A percentile compares a stretch with the other conserved stretches of the same genome.
phyloP scores from a whole-genome alignment of 2,888 invertebrate genomes.

The Agriopis aurantiaria region DNA sequence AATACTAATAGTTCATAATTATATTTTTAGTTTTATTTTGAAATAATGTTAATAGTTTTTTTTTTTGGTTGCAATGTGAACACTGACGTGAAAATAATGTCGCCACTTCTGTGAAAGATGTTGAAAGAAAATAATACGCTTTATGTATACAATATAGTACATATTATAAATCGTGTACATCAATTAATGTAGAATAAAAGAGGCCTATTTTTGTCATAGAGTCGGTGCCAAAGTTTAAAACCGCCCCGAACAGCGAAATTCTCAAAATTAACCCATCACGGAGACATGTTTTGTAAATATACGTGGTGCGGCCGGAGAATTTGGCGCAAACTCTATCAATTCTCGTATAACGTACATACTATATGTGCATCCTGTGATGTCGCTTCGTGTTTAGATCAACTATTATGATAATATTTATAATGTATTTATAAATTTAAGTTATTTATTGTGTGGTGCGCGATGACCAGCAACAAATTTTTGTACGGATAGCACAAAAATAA shows the following conservation, averaged over 20 bases:
- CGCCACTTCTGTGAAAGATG: conserved; percentile 1
- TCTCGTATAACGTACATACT: conserved; percentile 23
- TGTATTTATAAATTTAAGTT: conserved; percentile 29
- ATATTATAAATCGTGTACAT: conserved; percentile 23
- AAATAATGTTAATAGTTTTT: background rate
- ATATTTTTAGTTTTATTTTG: background rate
- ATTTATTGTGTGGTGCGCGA: conserved; percentile 31
- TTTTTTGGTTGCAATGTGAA: background rate
- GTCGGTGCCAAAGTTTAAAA: conserved; percentile 1
- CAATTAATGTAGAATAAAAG: conserved; percentile 26
- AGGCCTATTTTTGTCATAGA: conserved; percentile 40
- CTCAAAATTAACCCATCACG: background rate
- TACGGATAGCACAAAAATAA: background rate
- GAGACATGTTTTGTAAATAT: no score
- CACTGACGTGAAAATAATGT: background rate
- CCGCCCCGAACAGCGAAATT: background rate
- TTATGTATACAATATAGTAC: conserved; percentile 19
- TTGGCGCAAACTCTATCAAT: background rate
- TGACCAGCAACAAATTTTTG: conserved; percentile 21
- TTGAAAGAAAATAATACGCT: conserved; percentile 23
- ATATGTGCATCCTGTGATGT: conserved; percentile 46
- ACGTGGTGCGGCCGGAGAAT: background rate
- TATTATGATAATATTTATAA: conserved; percentile 25
- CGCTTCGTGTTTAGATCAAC: conserved; percentile 42
- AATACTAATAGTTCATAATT: no score